Conservation (phyloP, 2,888 invertebrate species). For the Brenthis ino region DNA sequence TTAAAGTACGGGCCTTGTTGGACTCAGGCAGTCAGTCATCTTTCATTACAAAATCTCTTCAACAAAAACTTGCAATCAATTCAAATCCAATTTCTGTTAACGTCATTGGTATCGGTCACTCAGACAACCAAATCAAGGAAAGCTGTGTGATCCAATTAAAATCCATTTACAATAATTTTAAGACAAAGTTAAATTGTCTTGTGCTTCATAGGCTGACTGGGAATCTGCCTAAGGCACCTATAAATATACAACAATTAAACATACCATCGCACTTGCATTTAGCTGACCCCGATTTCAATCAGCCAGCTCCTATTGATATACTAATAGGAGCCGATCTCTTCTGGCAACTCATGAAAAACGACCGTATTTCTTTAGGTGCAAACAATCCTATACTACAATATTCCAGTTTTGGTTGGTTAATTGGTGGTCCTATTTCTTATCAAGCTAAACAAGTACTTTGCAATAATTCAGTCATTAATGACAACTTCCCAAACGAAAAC, state of each 20-base stretch:
- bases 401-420: background rate
- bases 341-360: no score
- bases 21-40: no score
- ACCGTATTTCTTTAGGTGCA: background rate
- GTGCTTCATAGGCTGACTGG: constrained; percentile 9
- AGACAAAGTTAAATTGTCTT: background rate
- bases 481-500: background rate
- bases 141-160: no score
- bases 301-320: no score
- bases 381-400: background rate
- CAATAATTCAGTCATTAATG: background rate
- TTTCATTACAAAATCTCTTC: no score
- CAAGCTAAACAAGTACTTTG: background rate
- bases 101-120: no score
- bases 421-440: background rate
- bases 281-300: background rate
- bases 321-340: no score
- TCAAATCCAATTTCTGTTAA: no score
- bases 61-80: no score
- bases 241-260: constrained; percentile 1
- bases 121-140: no score
- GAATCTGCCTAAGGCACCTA: constrained; percentile 8
- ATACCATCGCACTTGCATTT: constrained; percentile 1
- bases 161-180: no score
- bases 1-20: no score